Evolutionary conservation across 2,113 vertebrate genomes (phyloP).

Genomic region (Gobiocypris rarus): DNA sequence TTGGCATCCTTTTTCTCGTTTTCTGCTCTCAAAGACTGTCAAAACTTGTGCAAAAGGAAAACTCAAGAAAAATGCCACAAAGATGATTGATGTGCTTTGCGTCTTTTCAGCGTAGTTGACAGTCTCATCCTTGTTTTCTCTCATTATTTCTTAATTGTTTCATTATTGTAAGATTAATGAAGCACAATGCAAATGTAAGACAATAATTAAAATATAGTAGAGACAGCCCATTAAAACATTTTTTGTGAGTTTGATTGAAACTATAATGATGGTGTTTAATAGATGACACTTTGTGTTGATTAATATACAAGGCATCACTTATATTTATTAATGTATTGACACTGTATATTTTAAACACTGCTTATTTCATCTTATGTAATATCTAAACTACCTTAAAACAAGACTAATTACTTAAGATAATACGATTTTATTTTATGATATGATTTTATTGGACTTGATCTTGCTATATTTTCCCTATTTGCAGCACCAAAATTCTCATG

Average conservation of each 20-base stretch:
- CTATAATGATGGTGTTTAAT: neutral
- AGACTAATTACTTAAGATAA: neutral
- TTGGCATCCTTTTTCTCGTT: neutral
- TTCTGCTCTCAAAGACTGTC: slow-evolving; percentile 5
- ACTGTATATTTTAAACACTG: neutral
- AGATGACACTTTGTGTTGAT: neutral
- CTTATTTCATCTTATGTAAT: neutral
- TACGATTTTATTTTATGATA: neutral
- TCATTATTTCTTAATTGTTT: slow-evolving; percentile 19
- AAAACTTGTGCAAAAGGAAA: neutral
- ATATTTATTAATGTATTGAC: neutral
- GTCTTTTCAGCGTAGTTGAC: neutral
- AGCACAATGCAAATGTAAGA: neutral
- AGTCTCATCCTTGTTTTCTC: neutral
- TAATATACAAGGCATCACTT: neutral
- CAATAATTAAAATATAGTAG: neutral
- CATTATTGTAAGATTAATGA: neutral
- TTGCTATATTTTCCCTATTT: neutral
- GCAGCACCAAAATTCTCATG: neutral
- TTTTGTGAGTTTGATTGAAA: slow-evolving; percentile 14
- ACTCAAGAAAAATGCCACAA: neutral
- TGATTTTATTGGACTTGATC: neutral
- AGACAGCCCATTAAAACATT: neutral
- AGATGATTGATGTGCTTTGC: neutral
- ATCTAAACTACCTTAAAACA: neutral